Evolutionary conservation across 1,140 invertebrate genomes (phyloP), one percentile per base, ranked within the genome.

Genomic region (Brachystomella parvula): DNA sequence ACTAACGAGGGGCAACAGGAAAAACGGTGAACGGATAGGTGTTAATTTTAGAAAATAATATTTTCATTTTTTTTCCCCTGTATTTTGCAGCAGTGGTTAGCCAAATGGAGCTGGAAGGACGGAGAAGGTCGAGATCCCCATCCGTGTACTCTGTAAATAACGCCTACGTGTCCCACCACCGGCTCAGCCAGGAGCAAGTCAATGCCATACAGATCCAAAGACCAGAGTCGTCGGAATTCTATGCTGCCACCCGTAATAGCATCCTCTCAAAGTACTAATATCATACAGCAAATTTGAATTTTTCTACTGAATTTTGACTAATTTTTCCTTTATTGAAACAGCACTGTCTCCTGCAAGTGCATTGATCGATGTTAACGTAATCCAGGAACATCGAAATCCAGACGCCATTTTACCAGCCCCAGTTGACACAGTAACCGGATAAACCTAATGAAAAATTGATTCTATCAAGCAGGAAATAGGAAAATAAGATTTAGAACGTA

Each of bases 171-270:
- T 53, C 49, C 6, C 49, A 53, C 24, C 49, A 53, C 24, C 49
- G 49, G 6, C 49, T 53, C 24, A 53, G 49, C 49, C 49, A 53
- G 24, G 49, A 53, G 24, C 49, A 53, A 26, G 49, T 53, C 49
- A 53, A 53, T 26, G 49, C 49, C 49, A 53, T 53, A 17, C 49
- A 53, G 21, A 12, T 53, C 24, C 49, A 53, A 26, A 53, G 49
- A n/a, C 24, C 49, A 53, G 49, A 53, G 12, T 17, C 49, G 49
- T 15, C 49, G 49, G 24, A 53, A 53, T 53, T 53, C 49, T 6
- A 26, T 6, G 12, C 49, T 53, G 12, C 49, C 49, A 6, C 12
- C 49, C 9, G n/a, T n/a, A n/a, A n/a, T n/a, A n/a, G n/a, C n/a
- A n/a, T n/a, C 39, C 9, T 44, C 39, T n/a, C 39, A 44, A 44